phyloP scores from a whole-genome alignment of 2,113 vertebrate genomes.

The Origma solitaria region DNA sequence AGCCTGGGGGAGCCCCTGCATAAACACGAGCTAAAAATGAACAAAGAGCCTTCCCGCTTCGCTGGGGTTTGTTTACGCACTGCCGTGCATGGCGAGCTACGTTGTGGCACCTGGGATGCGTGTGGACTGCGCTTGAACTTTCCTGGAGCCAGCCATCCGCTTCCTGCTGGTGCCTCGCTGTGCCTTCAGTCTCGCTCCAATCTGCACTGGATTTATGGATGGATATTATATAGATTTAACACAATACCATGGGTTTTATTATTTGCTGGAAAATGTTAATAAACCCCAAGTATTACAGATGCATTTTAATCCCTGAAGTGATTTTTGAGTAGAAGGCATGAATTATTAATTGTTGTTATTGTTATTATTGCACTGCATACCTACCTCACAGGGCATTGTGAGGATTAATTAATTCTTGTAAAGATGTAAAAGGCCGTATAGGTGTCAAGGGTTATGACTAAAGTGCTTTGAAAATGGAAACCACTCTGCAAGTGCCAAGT shows the following conservation, averaged over 20 bases:
- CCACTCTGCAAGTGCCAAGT: slow-evolving; percentile 37
- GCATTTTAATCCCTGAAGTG: slow-evolving; percentile 59
- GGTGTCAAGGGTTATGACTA: slow-evolving; percentile 58
- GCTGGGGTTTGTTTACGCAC: neutral
- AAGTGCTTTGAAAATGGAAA: slow-evolving; percentile 64
- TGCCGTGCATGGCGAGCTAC: neutral
- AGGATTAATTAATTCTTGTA: slow-evolving; percentile 68
- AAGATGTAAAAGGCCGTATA: slow-evolving; percentile 54
- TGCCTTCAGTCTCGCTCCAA: neutral
- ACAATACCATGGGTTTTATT: slow-evolving; percentile 28
- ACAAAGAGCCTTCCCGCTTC: neutral
- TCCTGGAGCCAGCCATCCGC: neutral
- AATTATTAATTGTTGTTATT: slow-evolving; percentile 63
- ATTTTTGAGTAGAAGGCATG: slow-evolving; percentile 52
- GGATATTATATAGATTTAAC: slow-evolving; percentile 39
- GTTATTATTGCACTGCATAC: slow-evolving; percentile 31
- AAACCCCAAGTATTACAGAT: slow-evolving; percentile 43
- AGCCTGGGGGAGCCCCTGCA: neutral
- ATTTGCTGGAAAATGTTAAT: slow-evolving; percentile 66
- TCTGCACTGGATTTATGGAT: neutral
- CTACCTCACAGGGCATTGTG: slow-evolving; percentile 46
- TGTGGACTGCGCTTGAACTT: neutral
- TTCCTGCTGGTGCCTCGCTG: neutral
- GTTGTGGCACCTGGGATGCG: neutral
- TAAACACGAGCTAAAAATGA: neutral